Base-by-base conservation (phyloP, 2,113 vertebrate species). In the Crotalus viridis region DNA sequence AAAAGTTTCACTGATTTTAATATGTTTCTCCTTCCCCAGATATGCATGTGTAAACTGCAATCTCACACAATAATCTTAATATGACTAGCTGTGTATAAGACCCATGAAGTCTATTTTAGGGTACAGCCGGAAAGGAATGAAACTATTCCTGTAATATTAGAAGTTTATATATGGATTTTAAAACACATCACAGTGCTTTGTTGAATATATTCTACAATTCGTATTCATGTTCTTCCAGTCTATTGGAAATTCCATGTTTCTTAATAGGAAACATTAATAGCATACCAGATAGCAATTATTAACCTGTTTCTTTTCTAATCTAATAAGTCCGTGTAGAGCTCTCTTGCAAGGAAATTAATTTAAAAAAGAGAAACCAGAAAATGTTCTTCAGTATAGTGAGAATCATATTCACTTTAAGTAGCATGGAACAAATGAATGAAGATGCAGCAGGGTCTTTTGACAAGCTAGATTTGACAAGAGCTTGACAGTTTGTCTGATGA, bases 361-460 rank as follows among this genome's bases (percentile, higher is more conserved):
- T 88, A n/a, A 43, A 88, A 39, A 55, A 86, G 52, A 88, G n/a
- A 46, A 0, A 0, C 1, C 1, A 64, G 3, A 89, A 88, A 94
- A 90, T 57, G 43, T 69, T 88, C 57, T 2, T 56, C 3, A 39
- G 13, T 90, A 8, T 1, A 21, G 56, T 51, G 59, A 56, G 48
- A 93, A 85, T 1, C 69, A 90, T 7, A 6, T 85, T 93, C n/a
- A 55, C 69, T 90, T 92, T 69, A 0, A 94, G 10, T 24, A 61
- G 22, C 4, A n/a, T 48, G 81, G 51, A 90, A 69, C 90, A 95
- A 95, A 95, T 17, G 74, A 93, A 91, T 87, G 48, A 93, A 94
- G 94, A 93, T 89, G n/a, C 91, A 89, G 52, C 0, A 0, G 12
- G 87, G 54, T 21, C 74, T 91, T 87, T 90, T 59, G 64, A 56